Base-by-base conservation (phyloP, 2,113 vertebrate species). In the Sturnira hondurensis region DNA sequence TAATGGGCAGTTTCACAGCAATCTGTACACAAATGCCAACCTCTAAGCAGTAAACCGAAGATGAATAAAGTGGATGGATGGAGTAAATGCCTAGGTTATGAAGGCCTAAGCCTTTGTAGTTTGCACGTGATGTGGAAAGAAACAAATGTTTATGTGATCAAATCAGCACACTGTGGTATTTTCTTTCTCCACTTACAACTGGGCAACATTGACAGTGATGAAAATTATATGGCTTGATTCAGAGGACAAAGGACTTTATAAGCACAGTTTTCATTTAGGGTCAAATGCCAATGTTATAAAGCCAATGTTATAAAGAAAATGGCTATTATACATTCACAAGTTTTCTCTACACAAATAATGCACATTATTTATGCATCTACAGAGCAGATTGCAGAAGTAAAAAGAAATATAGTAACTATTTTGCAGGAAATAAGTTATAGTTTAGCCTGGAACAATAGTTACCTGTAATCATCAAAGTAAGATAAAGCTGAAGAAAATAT, bases 171-270 rank as follows among this genome's bases (percentile, higher is more conserved):
- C 15, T 36, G 4, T 52, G 22, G 11, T 26, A 24, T 93, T 89
- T 45, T 93, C 68, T 96, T 50, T 93, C 31, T 93, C 24, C 4
- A 13, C 17, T 45, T 89, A 63, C 26, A 65, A 31, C 11, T 58
- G 41, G 54, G 33, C n/a, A 81, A 13, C 43, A 54, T 0, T 82
- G 58, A 76, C 24, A 58, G 80, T 84, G 91, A 81, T 92, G 47
- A 86, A 81, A 89, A 93, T 58, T 43, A 67, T 28, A 84, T 71
- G 47, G 54, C 43, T 95, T 95, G 12, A 92, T 68, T 95, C 52
- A 92, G 45, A 96, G 83, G 68, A 58, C 73, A 28, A 78, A 77
- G 14, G 61, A 87, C 28, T 70, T 1, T 70, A 2, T 82, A 65
- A 85, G 4, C 14, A 54, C 28, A 22, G 63, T 45, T 85, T 74